phyloP scores from a whole-genome alignment of 2,113 vertebrate species.

The rat (Rattus norvegicus) region DNA sequence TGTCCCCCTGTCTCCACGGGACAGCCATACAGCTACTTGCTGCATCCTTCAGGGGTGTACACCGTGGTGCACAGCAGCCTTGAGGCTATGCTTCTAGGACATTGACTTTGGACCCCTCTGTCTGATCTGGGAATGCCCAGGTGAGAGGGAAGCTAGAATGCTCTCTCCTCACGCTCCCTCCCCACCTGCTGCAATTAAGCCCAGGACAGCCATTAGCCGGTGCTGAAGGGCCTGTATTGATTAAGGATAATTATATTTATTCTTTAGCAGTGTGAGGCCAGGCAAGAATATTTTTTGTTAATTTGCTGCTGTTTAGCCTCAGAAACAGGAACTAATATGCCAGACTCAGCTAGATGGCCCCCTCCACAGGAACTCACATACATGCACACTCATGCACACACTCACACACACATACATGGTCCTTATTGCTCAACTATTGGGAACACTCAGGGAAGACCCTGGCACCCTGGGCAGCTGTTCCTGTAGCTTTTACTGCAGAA shows the following conservation, averaged over 20 bases:
- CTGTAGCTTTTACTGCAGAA: constrained; percentile 26
- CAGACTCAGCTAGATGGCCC: not conserved
- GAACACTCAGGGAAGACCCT: not conserved
- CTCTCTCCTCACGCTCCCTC: not conserved
- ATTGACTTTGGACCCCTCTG: not conserved
- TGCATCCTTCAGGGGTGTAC: too few species aligned
- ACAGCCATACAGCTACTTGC: not conserved
- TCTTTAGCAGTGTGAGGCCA: constrained; percentile 71
- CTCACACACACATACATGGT: too few species aligned
- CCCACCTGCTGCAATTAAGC: constrained; percentile 55
- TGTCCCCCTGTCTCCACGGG: not conserved
- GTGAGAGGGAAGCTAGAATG: not conserved
- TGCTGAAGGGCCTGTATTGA: constrained; percentile 78
- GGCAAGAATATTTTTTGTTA: constrained; percentile 73
- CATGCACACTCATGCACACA: too few species aligned
- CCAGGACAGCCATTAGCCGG: constrained; percentile 67
- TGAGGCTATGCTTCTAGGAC: not conserved
- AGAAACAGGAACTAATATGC: constrained; percentile 44
- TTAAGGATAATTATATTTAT: constrained; percentile 82
- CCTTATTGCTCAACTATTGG: not conserved
- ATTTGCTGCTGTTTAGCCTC: constrained; percentile 71
- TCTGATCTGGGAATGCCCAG: not conserved
- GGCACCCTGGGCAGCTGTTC: not conserved
- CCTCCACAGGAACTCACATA: not conserved
- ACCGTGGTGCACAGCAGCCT: not conserved